phyloP scores from a whole-genome alignment of 1,140 invertebrate species.

The Pachypeltis micranthus region DNA sequence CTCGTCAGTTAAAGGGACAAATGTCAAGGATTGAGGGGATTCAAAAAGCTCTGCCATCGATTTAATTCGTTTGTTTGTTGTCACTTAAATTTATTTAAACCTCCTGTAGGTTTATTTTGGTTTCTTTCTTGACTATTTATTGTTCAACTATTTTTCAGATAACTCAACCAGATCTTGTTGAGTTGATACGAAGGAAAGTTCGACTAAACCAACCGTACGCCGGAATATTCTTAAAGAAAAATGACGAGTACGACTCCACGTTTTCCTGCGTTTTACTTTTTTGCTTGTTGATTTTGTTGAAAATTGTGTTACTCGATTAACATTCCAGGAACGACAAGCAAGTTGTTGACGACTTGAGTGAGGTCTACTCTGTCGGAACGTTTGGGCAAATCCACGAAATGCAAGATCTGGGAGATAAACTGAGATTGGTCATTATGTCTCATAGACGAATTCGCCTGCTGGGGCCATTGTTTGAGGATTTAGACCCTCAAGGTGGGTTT shows the following conservation, averaged over 20 bases:
- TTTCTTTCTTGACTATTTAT: too few species aligned
- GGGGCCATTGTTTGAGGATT: conserved; percentile 56
- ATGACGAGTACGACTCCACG: conserved; percentile 56
- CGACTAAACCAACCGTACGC: conserved; percentile 94
- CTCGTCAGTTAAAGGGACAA: too few species aligned
- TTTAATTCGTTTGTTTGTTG: too few species aligned
- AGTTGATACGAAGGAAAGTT: conserved; percentile 86
- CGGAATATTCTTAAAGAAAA: conserved; percentile 92
- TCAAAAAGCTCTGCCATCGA: too few species aligned
- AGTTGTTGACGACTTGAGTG: conserved; percentile 69
- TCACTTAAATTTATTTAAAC: too few species aligned
- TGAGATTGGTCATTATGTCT: conserved; percentile 86
- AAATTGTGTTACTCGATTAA: too few species aligned
- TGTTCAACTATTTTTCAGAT: conserved; percentile 60
- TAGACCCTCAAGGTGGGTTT: conserved; percentile 38
- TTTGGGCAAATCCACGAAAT: conserved; percentile 98
- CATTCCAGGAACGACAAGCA: conserved; percentile 72
- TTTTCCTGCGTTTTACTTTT: neutral
- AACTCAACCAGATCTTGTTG: conserved; percentile 74
- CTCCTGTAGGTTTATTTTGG: too few species aligned
- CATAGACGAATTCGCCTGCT: conserved; percentile 77
- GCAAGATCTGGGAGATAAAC: conserved; percentile 84
- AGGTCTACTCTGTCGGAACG: conserved; percentile 84
- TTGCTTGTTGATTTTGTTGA: neutral
- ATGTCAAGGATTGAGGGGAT: too few species aligned